Evolutionary conservation across 1,140 invertebrate genomes (phyloP), one percentile per base, ranked within the genome.

Genomic region (Venustaconcha ellipsiformis): DNA sequence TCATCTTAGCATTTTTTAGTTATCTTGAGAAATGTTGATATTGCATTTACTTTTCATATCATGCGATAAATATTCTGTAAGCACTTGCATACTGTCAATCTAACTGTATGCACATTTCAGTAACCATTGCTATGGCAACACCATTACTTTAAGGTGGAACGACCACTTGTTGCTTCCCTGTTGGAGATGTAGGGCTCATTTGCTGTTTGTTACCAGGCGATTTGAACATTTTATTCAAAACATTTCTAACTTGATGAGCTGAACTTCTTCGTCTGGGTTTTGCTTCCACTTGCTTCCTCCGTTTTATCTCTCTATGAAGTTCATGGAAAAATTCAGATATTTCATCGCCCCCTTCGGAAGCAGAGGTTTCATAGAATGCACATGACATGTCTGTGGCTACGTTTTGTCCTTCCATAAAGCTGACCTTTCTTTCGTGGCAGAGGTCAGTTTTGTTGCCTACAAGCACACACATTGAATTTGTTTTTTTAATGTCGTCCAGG

Each of bases 381-480:
- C 95, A 95, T 58, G 94, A 94, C 80, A 96, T 86, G 60, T 94
- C 90, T 93, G 94, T 84, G 77, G 93, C 94, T 37, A 94, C 89
- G 12, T 92, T 89, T 78, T 94, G 93, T 0, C 94, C 96, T 90
- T 98, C 96, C 81, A 96, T 95, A 13, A 92, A 92, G 82, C 94
- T 95, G 65, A 98, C 95, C 92, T 96, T 94, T 82, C 96, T 91
- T 70, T 97, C 90, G 89, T 97, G 96, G 57, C 96, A 94, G 94
- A 97, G 95, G 86, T 98, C 96, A 18, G 93, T 94, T 91, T 98
- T 98, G 86, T 97, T 97, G 26, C 94, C 96, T 17, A 96, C 94
- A 68, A 96, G 88, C 37, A 95, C 93, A 26, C 96, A 92, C 56
- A 85, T 83, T 0, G 84, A 83, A 76, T 87, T 88, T 58, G 84